phyloP scores from a whole-genome alignment of 2,113 vertebrate species.

The Ahaetulla prasina region DNA sequence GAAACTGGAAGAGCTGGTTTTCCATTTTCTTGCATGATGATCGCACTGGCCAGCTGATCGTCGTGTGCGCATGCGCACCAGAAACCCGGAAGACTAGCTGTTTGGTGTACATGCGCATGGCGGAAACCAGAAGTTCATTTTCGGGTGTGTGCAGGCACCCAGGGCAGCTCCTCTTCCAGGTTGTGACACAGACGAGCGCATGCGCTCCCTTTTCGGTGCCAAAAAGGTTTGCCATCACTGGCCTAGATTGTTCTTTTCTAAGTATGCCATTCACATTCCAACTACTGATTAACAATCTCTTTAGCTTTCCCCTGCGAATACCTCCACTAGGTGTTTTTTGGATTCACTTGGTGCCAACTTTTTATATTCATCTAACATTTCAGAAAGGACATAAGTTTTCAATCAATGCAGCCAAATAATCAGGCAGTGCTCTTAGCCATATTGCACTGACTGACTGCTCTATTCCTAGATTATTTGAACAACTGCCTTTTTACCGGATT shows the following conservation, averaged over 20 bases:
- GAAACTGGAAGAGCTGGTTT: too few relatives aligned
- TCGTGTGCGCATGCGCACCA: too few relatives aligned
- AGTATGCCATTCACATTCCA: background rate
- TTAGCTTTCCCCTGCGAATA: background rate
- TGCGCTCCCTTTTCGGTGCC: too few relatives aligned
- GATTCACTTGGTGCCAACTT: background rate
- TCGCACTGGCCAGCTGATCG: too few relatives aligned
- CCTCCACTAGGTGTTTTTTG: background rate
- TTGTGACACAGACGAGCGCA: too few relatives aligned
- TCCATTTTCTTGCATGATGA: too few relatives aligned
- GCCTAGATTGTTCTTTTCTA: background rate
- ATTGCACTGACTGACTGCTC: background rate
- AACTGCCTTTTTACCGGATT: background rate
- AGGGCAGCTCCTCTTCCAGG: too few relatives aligned
- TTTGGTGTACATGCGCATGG: too few relatives aligned
- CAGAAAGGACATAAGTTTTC: background rate
- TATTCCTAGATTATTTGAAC: background rate
- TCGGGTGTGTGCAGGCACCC: too few relatives aligned
- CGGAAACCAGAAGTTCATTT: too few relatives aligned
- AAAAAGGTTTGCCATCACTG: too few relatives aligned
- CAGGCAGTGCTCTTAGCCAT: background rate
- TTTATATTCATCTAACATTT: background rate
- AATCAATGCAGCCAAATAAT: background rate
- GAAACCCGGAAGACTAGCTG: too few relatives aligned
- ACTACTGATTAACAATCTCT: background rate